phyloP scores from a whole-genome alignment of 2,113 vertebrate genomes.

The Psittacula cyanocephala region DNA sequence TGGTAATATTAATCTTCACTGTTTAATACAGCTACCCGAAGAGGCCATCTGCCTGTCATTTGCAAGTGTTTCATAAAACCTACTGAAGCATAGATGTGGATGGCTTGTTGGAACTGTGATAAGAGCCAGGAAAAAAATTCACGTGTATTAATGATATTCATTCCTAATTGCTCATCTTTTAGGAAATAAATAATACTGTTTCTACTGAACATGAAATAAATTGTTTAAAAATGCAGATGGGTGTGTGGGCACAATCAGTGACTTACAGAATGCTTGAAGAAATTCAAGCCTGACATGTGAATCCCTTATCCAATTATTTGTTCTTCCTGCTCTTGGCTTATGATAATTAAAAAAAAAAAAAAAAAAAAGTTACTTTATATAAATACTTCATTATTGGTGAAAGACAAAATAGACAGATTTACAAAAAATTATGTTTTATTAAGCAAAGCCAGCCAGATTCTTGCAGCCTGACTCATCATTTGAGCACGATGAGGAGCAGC shows the following conservation, averaged over 20 bases:
- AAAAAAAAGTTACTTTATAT: not conserved
- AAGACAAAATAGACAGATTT: not conserved
- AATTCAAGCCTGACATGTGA: not conserved
- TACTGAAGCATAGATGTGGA: conserved; percentile 27
- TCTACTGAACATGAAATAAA: conserved; percentile 12
- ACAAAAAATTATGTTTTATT: not conserved
- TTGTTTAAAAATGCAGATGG: conserved; percentile 39
- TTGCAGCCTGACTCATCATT: not conserved
- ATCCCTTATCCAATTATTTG: not conserved
- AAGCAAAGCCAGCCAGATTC: not conserved
- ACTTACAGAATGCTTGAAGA: not conserved
- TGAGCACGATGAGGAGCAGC: not conserved
- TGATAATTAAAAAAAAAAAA: not conserved
- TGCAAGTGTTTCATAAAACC: conserved; percentile 44
- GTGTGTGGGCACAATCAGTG: conserved; percentile 14
- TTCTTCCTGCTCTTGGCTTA: not conserved
- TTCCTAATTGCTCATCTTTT: conserved; percentile 30
- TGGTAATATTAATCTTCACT: conserved; percentile 14
- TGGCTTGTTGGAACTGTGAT: not conserved
- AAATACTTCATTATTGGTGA: not conserved
- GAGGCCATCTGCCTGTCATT: conserved; percentile 55
- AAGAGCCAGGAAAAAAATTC: not conserved
- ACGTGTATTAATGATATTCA: not conserved
- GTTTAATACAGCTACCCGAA: conserved; percentile 39
- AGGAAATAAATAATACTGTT: conserved; percentile 50